Conservation (phyloP, 1,140 invertebrate genomes). For the Philotrypesis tridentata region DNA sequence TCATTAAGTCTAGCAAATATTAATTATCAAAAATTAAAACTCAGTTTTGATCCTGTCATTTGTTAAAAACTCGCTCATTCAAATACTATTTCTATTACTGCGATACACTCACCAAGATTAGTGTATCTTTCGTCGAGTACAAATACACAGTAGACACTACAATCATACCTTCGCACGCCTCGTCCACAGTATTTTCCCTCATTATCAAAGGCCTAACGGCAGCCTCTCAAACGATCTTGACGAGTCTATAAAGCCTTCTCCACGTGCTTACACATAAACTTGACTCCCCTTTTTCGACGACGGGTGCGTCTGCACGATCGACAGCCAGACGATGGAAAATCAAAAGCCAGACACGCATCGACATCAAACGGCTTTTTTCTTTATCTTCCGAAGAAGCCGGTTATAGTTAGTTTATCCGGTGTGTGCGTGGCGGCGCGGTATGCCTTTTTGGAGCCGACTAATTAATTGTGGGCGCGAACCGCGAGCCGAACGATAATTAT, state of each 20-base stretch:
- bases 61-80: too few relatives aligned
- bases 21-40: too few relatives aligned
- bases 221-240: neutral
- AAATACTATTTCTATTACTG: too few relatives aligned
- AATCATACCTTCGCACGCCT: neutral
- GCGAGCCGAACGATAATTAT: neutral
- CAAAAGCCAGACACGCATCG: slow-evolving; percentile 12
- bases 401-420: slow-evolving; percentile 33
- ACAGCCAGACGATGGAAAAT: neutral
- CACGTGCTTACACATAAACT: neutral
- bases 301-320: neutral
- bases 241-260: neutral
- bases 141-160: neutral
- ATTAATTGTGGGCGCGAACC: neutral
- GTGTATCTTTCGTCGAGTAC: neutral
- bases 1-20: too few relatives aligned
- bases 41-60: too few relatives aligned
- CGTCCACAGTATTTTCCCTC: neutral
- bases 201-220: slow-evolving; percentile 9
- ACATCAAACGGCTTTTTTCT: slow-evolving; percentile 17
- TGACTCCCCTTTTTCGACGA: neutral
- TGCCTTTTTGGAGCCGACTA: neutral
- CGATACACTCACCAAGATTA: neutral
- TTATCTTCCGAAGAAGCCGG: neutral
- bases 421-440: too few relatives aligned